Evolutionary conservation across 64 coral and sea anemone species (phyloP).

Genomic region (Actinia equina): DNA sequence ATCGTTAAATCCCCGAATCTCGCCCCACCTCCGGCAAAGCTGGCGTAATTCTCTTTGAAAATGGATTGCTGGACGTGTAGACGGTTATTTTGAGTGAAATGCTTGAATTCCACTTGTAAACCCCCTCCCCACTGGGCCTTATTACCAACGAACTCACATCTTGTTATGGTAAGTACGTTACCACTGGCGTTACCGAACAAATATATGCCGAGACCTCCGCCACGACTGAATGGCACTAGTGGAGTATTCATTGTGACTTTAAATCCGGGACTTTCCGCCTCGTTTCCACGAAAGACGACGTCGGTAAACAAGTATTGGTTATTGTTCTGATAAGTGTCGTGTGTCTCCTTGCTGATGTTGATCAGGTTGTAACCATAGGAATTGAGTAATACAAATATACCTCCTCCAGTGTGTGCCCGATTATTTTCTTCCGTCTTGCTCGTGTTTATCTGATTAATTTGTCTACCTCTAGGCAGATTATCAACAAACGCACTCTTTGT

Average conservation of each 20-base stretch:
- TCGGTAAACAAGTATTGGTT: conserved; percentile 43
- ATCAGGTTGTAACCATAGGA: conserved; percentile 44
- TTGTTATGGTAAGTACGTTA: conserved; percentile 28
- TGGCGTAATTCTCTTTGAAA: conserved; percentile 57
- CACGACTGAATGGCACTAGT: conserved; percentile 13
- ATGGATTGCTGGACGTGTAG: conserved; percentile 20
- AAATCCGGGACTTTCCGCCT: conserved; percentile 31
- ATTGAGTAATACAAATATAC: conserved; percentile 55
- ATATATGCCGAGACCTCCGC: conserved; percentile 52
- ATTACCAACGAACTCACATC: conserved; percentile 57
- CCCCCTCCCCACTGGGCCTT: conserved; percentile 73
- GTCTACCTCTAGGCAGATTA: background rate
- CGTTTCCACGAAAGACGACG: too few species aligned
- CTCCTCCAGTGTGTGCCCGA: conserved; percentile 52
- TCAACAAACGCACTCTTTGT: conserved; percentile 44
- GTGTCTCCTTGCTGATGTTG: conserved; percentile 29
- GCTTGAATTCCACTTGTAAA: conserved; percentile 37
- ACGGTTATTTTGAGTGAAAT: conserved; percentile 20
- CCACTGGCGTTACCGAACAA: conserved; percentile 30
- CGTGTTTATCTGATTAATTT: background rate
- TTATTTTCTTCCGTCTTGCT: background rate
- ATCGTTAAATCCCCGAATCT: conserved; percentile 36
- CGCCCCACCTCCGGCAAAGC: conserved; percentile 59
- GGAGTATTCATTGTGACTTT: conserved; percentile 40
- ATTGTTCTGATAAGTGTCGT: conserved; percentile 56